Evolutionary conservation across 2,888 invertebrate genomes (phyloP).

Genomic region (Aphelenchoides bicaudatus): DNA sequence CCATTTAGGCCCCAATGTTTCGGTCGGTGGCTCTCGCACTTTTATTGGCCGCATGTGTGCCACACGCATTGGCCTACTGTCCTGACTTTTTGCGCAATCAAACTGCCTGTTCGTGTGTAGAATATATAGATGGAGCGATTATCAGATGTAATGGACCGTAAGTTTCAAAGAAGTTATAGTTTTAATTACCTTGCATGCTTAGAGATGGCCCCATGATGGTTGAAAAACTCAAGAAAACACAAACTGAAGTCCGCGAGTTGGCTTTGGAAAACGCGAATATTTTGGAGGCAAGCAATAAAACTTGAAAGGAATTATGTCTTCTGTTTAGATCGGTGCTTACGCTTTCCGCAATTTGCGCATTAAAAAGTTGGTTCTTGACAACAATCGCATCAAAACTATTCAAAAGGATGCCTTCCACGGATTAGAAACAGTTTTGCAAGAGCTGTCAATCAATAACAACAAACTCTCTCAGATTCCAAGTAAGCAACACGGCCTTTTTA

Average conservation of each 20-base stretch:
- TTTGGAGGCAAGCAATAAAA: conserved; percentile 48
- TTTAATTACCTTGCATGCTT: no score
- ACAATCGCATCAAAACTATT: conserved; percentile 57
- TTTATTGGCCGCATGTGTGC: no score
- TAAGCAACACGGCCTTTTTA: no score
- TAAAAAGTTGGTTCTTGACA: conserved; percentile 60
- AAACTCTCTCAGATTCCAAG: conserved; percentile 70
- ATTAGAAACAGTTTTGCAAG: conserved; percentile 75
- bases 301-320: not conserved
- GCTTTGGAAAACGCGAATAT: conserved; percentile 59
- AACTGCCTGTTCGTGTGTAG: conserved; percentile 53
- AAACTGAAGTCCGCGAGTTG: conserved; percentile 55
- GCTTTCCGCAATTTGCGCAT: conserved; percentile 69
- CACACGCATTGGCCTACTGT: conserved; percentile 38
- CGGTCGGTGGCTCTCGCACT: no score
- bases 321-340: conserved; percentile 61
- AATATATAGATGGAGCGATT: conserved; percentile 60
- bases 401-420: conserved; percentile 65
- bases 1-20: no score
- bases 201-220: conserved; percentile 54
- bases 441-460: conserved; percentile 72
- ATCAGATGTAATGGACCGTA: conserved; percentile 55
- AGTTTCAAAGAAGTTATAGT: no score
- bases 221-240: conserved; percentile 53
- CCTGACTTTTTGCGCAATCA: conserved; percentile 53